phyloP scores from a whole-genome alignment of 2,113 vertebrate genomes.

The Rhinoptilus africanus region DNA sequence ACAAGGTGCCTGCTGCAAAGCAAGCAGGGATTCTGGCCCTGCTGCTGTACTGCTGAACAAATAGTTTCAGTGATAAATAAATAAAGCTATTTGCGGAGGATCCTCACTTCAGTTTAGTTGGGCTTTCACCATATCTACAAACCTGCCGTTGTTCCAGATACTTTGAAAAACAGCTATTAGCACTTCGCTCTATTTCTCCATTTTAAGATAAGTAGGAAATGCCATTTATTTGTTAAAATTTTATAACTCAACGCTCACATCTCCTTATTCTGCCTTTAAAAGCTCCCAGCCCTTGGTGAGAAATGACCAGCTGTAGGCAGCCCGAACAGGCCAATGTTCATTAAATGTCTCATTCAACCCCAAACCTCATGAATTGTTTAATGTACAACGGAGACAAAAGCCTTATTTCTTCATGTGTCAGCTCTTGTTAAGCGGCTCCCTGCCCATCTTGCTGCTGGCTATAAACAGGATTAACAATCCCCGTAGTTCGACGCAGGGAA shows the following conservation, averaged over 20 bases:
- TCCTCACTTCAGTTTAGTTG: not conserved
- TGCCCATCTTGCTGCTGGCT: constrained; percentile 68
- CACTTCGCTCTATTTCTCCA: constrained; percentile 34
- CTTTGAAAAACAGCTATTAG: constrained; percentile 18
- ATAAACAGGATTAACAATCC: constrained; percentile 71
- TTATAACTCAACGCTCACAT: constrained; percentile 47
- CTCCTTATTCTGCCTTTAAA: constrained; percentile 52
- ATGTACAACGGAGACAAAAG: constrained; percentile 73
- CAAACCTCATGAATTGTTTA: constrained; percentile 82
- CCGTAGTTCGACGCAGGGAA: not conserved
- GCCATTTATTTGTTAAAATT: constrained; percentile 60
- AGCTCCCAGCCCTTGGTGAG: constrained; percentile 63
- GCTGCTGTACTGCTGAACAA: not conserved
- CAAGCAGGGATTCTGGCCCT: not conserved
- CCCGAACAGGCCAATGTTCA: constrained; percentile 68
- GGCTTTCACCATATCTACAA: constrained; percentile 14
- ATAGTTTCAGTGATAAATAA: constrained; percentile 47
- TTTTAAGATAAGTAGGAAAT: constrained; percentile 50
- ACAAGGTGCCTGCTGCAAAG: constrained; percentile 26
- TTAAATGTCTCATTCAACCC: constrained; percentile 75
- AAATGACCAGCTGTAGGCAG: constrained; percentile 75
- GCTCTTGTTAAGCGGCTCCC: constrained; percentile 68
- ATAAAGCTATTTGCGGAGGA: not conserved
- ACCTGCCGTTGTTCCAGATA: not conserved
- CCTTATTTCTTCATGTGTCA: constrained; percentile 75